Evolutionary conservation across 2,888 invertebrate species (phyloP).

Genomic region (Muscina levida): DNA sequence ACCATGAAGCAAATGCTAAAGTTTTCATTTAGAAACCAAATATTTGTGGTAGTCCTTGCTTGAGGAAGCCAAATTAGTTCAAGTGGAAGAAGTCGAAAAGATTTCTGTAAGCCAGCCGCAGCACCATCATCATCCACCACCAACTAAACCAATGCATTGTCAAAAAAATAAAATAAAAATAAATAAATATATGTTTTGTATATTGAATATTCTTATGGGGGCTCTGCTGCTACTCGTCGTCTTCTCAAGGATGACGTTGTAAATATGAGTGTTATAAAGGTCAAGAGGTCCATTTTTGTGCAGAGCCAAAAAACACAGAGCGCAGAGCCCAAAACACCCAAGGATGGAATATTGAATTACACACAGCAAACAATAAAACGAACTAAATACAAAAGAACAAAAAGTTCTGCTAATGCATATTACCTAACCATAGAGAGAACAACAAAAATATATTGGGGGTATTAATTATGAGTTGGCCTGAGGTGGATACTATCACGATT

Average conservation of each 20-base stretch:
- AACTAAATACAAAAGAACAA: background rate
- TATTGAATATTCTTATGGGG: too few species aligned
- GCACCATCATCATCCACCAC: background rate
- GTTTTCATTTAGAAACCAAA: constrained; percentile 61
- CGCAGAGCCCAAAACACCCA: background rate
- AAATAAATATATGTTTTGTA: background rate
- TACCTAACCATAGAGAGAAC: background rate
- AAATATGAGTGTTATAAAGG: background rate
- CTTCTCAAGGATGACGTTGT: too few species aligned
- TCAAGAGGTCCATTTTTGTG: background rate
- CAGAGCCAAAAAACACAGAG: background rate
- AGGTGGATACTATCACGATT: too few species aligned
- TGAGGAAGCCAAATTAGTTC: constrained; percentile 61
- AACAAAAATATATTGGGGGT: background rate
- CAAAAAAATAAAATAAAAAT: background rate
- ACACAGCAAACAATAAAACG: background rate
- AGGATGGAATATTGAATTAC: constrained; percentile 12
- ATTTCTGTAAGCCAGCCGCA: background rate
- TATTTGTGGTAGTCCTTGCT: constrained; percentile 62
- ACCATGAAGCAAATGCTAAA: constrained; percentile 42
- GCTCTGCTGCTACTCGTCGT: too few species aligned
- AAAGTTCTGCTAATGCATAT: constrained; percentile 3
- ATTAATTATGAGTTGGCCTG: too few species aligned
- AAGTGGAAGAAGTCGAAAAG: constrained; percentile 51
- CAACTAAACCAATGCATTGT: background rate